Evolutionary conservation across 2,797 vertebrate species (phyloP), one percentile per base, ranked within the genome.

Genomic region (Poeciliopsis infans): DNA sequence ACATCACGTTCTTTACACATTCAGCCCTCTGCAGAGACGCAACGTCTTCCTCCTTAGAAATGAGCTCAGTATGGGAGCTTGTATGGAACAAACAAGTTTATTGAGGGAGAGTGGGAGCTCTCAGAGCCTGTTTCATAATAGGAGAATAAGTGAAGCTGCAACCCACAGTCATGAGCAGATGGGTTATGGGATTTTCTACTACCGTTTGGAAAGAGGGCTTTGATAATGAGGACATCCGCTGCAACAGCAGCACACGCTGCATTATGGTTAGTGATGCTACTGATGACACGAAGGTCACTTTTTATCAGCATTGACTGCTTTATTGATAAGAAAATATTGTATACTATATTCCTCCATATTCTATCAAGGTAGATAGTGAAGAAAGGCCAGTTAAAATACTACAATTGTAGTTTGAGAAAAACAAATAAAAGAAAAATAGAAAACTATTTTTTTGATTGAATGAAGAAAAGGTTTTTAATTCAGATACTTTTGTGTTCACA

Each of bases 91-190:
- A 80, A 77, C 86, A 90, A 80, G 81, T 89, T 79, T 41, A 55
- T 7, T 25, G 51, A 74, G 80, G 51, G 80, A 79, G 76, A 85
- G 83, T 49, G 59, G 75, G 79, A 84, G 82, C 83, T 79, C 39
- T 4, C 81, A 79, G 83, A 84, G 79, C 78, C 85, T 70, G 85
- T 55, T n/a, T n/a, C 41, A 45, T 45, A 70, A 43, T 45, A 15
- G 11, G 64, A 79, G 79, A 92, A 86, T 89, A 86, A 89, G 81
- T 74, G 85, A 86, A 81, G 83, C 86, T 90, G 87, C 85, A 86
- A 87, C 86, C 91, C 71, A 76, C 81, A 84, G 81, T 81, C 81
- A 82, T 68, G 77, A 90, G 79, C 81, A 84, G 85, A 92, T 82
- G 83, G 83, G 79, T 68, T 68, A 68, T 41, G 10, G 64, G 20